These are phyloP conservation scores for Zosterops hypoxanthus DNA, from an alignment of 2,113 vertebrate species.

Conservation along the genomic window DNA sequence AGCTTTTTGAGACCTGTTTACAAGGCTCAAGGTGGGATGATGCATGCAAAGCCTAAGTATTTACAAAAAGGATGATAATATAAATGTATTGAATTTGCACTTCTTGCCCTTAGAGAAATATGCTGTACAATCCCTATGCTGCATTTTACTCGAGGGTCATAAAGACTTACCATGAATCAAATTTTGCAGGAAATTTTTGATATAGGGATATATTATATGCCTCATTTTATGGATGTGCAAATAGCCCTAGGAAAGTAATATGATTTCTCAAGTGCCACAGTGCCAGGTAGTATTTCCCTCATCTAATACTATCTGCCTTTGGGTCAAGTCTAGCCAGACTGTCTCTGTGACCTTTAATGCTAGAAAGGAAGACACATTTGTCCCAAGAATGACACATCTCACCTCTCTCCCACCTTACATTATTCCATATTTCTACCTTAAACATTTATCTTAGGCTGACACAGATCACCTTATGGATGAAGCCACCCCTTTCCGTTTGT, in stretches of 20 bases:
- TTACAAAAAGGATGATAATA: neutral
- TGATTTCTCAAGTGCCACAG: neutral
- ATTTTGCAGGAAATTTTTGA: neutral
- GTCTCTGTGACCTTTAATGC: neutral
- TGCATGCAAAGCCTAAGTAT: neutral
- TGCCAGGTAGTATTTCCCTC: neutral
- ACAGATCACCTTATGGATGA: neutral
- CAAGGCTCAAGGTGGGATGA: neutral
- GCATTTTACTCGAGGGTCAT: neutral
- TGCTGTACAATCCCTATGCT: neutral
- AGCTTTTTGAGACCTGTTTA: conserved; percentile 31
- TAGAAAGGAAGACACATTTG: neutral
- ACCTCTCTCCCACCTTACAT: neutral
- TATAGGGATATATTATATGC: neutral
- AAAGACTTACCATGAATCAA: neutral
- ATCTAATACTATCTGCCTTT: neutral
- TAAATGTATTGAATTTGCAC: neutral
- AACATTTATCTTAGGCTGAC: neutral
- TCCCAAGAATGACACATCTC: neutral
- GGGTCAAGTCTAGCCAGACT: neutral
- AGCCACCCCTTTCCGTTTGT: neutral
- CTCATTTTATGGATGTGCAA: neutral
- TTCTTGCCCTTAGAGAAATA: neutral
- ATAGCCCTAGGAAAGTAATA: neutral
- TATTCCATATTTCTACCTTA: neutral